A percentile compares a stretch with the other conserved stretches of the same genome.
These are phyloP conservation scores for Lagenorhynchus albirostris DNA, from an alignment of 2,113 vertebrate genomes.

Conservation along the genomic window DNA sequence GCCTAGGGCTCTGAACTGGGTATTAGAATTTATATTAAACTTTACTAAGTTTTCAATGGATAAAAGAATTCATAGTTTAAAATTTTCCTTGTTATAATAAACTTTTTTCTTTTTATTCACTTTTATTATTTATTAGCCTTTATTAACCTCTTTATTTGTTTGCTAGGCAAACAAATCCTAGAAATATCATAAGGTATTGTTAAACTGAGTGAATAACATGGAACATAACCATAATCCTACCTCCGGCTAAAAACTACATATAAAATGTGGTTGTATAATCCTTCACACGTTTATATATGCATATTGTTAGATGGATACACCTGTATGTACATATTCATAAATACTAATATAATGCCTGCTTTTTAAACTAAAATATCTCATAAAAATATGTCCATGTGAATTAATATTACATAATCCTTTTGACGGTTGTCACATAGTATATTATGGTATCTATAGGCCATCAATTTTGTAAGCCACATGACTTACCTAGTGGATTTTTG, in stretches of 20 bases:
- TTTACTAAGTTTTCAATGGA: background rate
- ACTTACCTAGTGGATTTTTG: background rate
- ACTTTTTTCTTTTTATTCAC: background rate
- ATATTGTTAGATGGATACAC: background rate
- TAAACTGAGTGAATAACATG: background rate
- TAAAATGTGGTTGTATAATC: background rate
- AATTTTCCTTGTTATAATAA: background rate
- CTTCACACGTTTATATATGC: background rate
- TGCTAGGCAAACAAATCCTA: background rate
- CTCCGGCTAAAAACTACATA: background rate
- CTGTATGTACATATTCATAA: background rate
- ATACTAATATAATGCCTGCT: background rate
- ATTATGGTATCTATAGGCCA: background rate
- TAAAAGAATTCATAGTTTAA: background rate
- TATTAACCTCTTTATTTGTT: background rate
- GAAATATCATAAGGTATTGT: background rate
- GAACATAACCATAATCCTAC: background rate
- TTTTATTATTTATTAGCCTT: too few relatives aligned
- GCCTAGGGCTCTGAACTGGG: background rate
- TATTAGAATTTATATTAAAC: background rate
- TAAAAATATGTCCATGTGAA: background rate
- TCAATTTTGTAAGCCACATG: background rate
- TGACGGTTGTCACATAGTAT: background rate
- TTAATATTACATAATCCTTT: background rate
- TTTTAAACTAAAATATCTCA: background rate